A percentile compares a stretch with the other conserved stretches of the same genome.
phyloP scores from a whole-genome alignment of 2,888 invertebrate genomes.

The Acleris laterana region DNA sequence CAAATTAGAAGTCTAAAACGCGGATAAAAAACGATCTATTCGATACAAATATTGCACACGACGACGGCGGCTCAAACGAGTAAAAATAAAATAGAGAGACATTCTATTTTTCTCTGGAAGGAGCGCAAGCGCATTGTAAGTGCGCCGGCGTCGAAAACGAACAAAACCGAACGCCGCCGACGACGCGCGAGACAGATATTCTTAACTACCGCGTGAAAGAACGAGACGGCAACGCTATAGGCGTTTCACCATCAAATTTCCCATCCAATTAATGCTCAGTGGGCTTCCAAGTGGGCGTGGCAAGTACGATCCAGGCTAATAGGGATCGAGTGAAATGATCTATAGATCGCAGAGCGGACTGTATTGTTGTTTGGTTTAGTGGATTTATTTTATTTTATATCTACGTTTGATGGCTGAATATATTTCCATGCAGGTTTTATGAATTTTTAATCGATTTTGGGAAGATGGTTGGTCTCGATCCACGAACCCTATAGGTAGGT shows the following conservation, averaged over 20 bases:
- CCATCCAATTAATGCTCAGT: slow-evolving; percentile 83
- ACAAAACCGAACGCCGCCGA: slow-evolving; percentile 55
- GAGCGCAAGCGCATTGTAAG: slow-evolving; percentile 71
- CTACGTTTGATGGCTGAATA: slow-evolving; percentile 76
- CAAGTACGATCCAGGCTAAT: slow-evolving; percentile 73
- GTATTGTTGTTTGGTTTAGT: slow-evolving; percentile 80
- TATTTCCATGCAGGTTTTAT: slow-evolving; percentile 63
- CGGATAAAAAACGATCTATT: slow-evolving; percentile 65
- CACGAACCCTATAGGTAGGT: too few relatives aligned
- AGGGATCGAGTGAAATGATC: slow-evolving; percentile 82
- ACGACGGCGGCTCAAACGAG: slow-evolving; percentile 59
- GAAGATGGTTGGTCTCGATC: not conserved
- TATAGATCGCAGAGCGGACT: slow-evolving; percentile 75
- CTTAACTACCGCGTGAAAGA: slow-evolving; percentile 40
- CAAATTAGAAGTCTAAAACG: slow-evolving; percentile 70
- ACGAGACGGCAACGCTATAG: slow-evolving; percentile 58
- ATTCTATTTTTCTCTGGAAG: slow-evolving; percentile 80
- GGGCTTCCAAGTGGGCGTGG: slow-evolving; percentile 79
- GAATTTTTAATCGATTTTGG: slow-evolving; percentile 54
- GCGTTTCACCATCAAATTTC: slow-evolving; percentile 73
- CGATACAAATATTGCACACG: slow-evolving; percentile 82
- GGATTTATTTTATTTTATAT: slow-evolving; percentile 78
- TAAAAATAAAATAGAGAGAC: slow-evolving; percentile 68
- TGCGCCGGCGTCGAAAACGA: slow-evolving; percentile 74
- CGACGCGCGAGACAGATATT: slow-evolving; percentile 52